Percentiles rank a stretch among this genome's conserved stretches.
Conservation (phyloP, 1,140 invertebrate species). For the Asbolus verrucosus region DNA sequence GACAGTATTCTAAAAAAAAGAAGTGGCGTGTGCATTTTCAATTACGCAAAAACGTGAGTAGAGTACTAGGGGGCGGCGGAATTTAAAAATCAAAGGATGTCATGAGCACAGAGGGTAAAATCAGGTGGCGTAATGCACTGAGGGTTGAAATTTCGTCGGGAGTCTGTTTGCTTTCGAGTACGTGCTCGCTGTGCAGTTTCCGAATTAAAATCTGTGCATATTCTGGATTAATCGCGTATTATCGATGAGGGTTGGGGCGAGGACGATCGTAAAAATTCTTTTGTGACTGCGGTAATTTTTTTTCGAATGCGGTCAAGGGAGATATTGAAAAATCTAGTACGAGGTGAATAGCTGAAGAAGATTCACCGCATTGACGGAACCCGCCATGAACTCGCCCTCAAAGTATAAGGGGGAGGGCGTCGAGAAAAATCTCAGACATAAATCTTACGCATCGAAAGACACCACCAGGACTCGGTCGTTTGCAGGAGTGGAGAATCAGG, state of each 20-base stretch:
- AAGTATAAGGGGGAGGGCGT: constrained; percentile 18
- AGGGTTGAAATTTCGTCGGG: constrained; percentile 16
- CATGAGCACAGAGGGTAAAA: constrained; percentile 14
- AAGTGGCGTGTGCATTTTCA: constrained; percentile 5
- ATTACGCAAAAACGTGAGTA: constrained; percentile 1
- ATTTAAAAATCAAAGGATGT: constrained; percentile 42
- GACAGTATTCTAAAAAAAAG: neutral
- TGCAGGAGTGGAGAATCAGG: constrained; percentile 13
- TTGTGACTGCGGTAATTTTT: constrained; percentile 11
- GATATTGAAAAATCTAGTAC: constrained; percentile 44
- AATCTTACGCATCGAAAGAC: constrained; percentile 42
- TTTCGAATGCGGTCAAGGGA: constrained; percentile 43
- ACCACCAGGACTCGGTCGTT: constrained; percentile 37
- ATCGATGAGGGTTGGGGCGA: too few relatives aligned
- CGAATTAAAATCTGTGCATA: constrained; percentile 13
- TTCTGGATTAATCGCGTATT: neutral
- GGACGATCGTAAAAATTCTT: constrained; percentile 23
- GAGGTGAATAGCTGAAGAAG: constrained; percentile 31
- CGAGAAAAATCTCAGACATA: constrained; percentile 45
- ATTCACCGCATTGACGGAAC: constrained; percentile 45
- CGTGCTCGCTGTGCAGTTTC: constrained; percentile 3
- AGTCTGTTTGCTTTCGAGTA: neutral
- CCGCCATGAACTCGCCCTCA: constrained; percentile 42
- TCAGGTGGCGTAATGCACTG: constrained; percentile 31
- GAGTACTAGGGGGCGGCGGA: neutral